phyloP scores from a whole-genome alignment of 2,113 vertebrate genomes.

The Sinocyclocheilus anshuiensis region DNA sequence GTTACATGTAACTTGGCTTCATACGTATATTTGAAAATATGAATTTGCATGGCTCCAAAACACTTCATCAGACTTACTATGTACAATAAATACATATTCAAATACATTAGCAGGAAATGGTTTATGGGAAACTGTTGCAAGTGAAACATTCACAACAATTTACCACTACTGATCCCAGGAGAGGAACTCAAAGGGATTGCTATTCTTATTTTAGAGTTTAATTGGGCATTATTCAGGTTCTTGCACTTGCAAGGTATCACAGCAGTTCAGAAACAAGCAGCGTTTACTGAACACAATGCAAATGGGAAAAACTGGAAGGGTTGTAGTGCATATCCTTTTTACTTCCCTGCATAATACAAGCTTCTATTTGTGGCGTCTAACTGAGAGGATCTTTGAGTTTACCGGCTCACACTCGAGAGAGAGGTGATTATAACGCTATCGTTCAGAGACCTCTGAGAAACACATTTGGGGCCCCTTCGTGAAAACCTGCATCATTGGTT shows the following conservation, averaged over 20 bases:
- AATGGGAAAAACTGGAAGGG: background rate
- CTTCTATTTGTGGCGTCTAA: constrained; percentile 11
- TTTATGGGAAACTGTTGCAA: background rate
- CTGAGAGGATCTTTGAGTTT: background rate
- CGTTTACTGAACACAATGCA: constrained; percentile 11
- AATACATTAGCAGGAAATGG: background rate
- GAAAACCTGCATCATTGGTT: constrained; percentile 45
- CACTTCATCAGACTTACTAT: background rate
- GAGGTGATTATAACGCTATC: constrained; percentile 19
- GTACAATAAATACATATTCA: background rate
- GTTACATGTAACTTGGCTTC: too few relatives aligned
- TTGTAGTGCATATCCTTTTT: background rate
- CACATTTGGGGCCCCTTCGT: constrained; percentile 28
- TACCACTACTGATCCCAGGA: background rate
- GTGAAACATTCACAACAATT: background rate
- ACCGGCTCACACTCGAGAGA: background rate
- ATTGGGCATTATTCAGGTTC: background rate
- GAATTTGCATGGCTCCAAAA: background rate
- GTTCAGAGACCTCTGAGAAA: constrained; percentile 18
- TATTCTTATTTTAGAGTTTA: constrained; percentile 26
- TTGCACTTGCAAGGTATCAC: constrained; percentile 11
- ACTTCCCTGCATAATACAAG: background rate
- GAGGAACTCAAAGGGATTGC: background rate
- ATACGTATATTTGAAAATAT: background rate
- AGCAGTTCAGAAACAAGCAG: background rate